Evolutionary conservation across 2,888 invertebrate species (phyloP).

Genomic region (Drosophila testacea): DNA sequence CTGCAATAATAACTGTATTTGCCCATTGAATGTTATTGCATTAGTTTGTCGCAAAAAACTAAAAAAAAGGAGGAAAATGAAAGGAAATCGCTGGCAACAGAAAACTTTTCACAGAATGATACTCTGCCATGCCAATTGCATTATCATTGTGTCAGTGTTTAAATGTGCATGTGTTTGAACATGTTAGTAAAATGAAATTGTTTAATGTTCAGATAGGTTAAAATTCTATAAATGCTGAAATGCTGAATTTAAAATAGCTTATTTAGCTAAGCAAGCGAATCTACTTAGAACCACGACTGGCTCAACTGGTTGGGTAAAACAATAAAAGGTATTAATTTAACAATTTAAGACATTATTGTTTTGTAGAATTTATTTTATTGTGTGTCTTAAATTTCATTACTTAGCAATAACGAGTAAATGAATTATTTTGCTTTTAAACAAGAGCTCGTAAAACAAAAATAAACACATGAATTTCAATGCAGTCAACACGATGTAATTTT

Average conservation of each 20-base stretch:
- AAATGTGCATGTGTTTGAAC: not conserved
- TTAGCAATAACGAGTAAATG: conserved; percentile 17
- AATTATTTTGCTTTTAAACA: conserved; percentile 17
- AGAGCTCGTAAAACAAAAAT: conserved; percentile 23
- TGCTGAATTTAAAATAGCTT: no score
- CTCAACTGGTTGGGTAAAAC: not conserved
- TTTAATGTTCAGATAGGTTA: no score
- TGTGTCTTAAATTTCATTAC: conserved; percentile 17
- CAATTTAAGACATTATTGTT: conserved; percentile 2
- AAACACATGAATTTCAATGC: conserved; percentile 45
- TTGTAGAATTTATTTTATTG: conserved; percentile 1
- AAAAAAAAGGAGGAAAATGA: conserved; percentile 14
- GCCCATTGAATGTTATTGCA: conserved; percentile 79
- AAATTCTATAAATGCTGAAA: no score
- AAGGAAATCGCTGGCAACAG: conserved; percentile 32
- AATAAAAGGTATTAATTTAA: not conserved
- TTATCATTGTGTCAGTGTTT: conserved; percentile 34
- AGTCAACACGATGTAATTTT: conserved; percentile 23
- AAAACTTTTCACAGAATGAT: conserved; percentile 63
- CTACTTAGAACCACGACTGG: no score
- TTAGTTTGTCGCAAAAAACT: conserved; percentile 57
- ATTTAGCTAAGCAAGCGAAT: no score
- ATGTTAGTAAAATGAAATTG: not conserved
- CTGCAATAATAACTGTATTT: conserved; percentile 73
- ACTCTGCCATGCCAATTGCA: conserved; percentile 60